These are phyloP conservation scores for Drosophila quasianomalipes DNA, from an alignment of 2,888 invertebrate genomes.

Conservation along the genomic window DNA sequence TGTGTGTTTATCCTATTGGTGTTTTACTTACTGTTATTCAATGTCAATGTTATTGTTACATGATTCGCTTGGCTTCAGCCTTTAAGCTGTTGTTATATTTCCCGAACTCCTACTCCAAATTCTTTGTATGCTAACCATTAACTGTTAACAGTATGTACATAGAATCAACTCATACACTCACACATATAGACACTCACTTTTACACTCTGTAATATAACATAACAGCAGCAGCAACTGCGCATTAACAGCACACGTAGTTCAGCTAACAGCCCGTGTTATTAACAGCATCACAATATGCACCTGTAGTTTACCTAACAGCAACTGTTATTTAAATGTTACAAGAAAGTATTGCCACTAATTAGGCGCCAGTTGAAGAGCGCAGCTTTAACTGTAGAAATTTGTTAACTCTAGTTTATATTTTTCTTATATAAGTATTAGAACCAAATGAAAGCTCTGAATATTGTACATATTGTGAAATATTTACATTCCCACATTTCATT, in stretches of 20 bases:
- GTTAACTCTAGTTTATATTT: background rate
- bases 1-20: constrained; percentile 26
- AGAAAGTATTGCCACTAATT: constrained; percentile 32
- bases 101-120: constrained; percentile 3
- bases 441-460: constrained; percentile 50
- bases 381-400: constrained; percentile 9
- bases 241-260: constrained; percentile 19
- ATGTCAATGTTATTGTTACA: constrained; percentile 16
- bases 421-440: constrained; percentile 15
- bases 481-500: background rate
- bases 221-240: constrained; percentile 19
- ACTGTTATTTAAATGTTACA: constrained; percentile 30
- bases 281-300: constrained; percentile 10
- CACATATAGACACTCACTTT: background rate
- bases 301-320: constrained; percentile 33
- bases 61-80: constrained; percentile 16
- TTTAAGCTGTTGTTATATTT: constrained; percentile 3
- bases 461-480: background rate
- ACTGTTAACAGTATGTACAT: constrained; percentile 23
- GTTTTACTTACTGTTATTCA: constrained; percentile 39
- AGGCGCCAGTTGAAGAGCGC: constrained; percentile 11
- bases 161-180: constrained; percentile 1
- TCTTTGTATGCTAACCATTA: constrained; percentile 23
- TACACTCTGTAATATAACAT: constrained; percentile 14
- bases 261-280: constrained; percentile 18